A percentile compares a stretch with the other conserved stretches of the same genome.
Conservation (phyloP, 2,888 invertebrate genomes). For the Mesorhabditis sp. region DNA sequence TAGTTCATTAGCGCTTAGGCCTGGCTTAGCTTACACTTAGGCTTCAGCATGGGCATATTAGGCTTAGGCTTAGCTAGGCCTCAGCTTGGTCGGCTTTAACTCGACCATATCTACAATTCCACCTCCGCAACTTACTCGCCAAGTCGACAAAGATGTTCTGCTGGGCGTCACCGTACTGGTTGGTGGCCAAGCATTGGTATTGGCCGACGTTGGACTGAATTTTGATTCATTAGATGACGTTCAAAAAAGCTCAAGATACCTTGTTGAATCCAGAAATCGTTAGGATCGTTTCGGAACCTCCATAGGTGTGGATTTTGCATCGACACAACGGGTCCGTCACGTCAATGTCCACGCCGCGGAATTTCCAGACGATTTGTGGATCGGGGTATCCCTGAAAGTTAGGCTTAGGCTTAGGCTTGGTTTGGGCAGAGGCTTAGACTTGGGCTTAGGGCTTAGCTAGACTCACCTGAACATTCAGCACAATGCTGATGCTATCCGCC, state of each 20-base stretch:
- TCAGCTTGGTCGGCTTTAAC: too few species aligned
- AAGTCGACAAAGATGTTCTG: conserved; percentile 78
- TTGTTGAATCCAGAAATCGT: conserved; percentile 59
- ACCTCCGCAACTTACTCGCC: conserved; percentile 38
- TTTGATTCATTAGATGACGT: too few species aligned
- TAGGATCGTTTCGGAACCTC: conserved; percentile 56
- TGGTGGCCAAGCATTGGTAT: conserved; percentile 88
- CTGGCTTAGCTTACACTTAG: too few species aligned
- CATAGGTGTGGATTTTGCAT: conserved; percentile 48
- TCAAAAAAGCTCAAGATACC: conserved; percentile 2
- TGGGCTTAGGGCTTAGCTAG: too few species aligned
- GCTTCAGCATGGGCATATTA: too few species aligned
- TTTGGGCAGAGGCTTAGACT: too few species aligned
- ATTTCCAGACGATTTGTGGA: conserved; percentile 70
- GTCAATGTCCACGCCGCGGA: conserved; percentile 47
- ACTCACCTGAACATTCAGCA: conserved; percentile 74
- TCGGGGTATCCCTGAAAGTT: conserved; percentile 81
- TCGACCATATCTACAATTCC: too few species aligned
- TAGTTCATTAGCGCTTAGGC: too few species aligned
- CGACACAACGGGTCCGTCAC: conserved; percentile 45
- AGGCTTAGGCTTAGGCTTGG: too few species aligned
- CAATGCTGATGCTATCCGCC: conserved; percentile 81
- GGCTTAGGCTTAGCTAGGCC: neutral
- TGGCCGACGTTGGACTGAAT: conserved; percentile 78
- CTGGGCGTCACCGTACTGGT: conserved; percentile 87